Percentiles rank a stretch among this genome's conserved stretches.
phyloP scores from a whole-genome alignment of 2,113 vertebrate species.

The Clarias macrocephalus region DNA sequence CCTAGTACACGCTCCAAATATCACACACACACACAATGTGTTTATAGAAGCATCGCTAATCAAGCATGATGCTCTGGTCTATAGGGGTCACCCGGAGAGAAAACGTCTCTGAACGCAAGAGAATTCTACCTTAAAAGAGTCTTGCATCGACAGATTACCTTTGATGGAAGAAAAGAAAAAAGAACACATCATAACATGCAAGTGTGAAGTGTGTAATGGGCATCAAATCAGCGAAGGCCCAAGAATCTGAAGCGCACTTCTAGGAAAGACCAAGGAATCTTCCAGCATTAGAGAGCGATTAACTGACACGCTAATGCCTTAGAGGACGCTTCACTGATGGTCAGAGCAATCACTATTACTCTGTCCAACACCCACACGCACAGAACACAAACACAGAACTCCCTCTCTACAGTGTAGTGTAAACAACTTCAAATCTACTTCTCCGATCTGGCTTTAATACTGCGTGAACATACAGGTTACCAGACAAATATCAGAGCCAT shows the following conservation, averaged over 20 bases:
- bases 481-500: slow-evolving; percentile 4
- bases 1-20: neutral
- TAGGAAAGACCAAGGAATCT: slow-evolving; percentile 50
- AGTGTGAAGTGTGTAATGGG: slow-evolving; percentile 33
- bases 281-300: slow-evolving; percentile 64
- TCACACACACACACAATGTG: neutral
- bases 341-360: slow-evolving; percentile 5
- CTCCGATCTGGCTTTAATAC: neutral
- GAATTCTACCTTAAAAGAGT: slow-evolving; percentile 18
- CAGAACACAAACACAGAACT: neutral
- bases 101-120: neutral
- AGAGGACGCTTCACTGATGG: neutral
- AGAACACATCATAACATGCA: neutral
- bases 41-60: neutral
- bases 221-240: slow-evolving; percentile 63
- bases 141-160: slow-evolving; percentile 1
- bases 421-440: slow-evolving; percentile 5
- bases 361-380: neutral
- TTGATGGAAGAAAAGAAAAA: neutral
- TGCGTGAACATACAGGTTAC: neutral
- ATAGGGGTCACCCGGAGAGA: neutral
- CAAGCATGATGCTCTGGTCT: slow-evolving; percentile 11
- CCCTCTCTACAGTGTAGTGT: neutral
- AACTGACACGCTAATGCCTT: slow-evolving; percentile 55
- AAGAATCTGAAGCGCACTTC: slow-evolving; percentile 62